These are phyloP conservation scores for Lycia hirtaria DNA, from an alignment of 2,888 invertebrate genomes.

Conservation along the genomic window DNA sequence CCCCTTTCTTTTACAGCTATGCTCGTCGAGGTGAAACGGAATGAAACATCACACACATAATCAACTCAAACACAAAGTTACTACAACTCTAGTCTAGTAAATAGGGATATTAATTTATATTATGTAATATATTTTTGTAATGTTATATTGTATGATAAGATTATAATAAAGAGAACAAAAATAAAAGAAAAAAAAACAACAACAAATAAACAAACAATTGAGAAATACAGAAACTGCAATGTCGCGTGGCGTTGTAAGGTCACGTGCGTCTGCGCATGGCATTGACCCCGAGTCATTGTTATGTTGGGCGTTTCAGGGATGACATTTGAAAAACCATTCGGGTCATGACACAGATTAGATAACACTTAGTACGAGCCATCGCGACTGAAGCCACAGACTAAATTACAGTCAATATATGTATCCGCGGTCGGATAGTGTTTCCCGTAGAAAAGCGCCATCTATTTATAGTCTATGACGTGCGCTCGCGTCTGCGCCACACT, in stretches of 20 bases:
- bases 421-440: conserved; percentile 68
- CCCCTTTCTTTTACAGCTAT: conserved; percentile 81
- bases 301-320: conserved; percentile 47
- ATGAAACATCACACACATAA: conserved; percentile 58
- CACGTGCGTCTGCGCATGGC: conserved; percentile 67
- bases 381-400: not conserved
- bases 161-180: conserved; percentile 85
- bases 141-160: conserved; percentile 82
- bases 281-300: conserved; percentile 75
- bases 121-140: conserved; percentile 83
- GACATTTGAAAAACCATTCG: conserved; percentile 52
- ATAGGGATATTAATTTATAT: conserved; percentile 71
- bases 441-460: conserved; percentile 54
- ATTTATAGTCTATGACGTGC: conserved; percentile 70
- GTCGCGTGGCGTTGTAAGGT: conserved; percentile 64
- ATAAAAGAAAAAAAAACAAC: conserved; percentile 66
- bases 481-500: conserved; percentile 62
- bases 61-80: conserved; percentile 56
- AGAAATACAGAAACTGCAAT: conserved; percentile 48
- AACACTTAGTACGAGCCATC: not conserved
- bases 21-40: conserved; percentile 64
- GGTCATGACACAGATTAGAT: conserved; percentile 67
- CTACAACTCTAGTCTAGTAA: conserved; percentile 62
- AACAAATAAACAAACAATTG: conserved; percentile 58
- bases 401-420: conserved; percentile 8